Evolutionary conservation across 2,797 vertebrate species (phyloP), one percentile per base, ranked within the genome.

Genomic region (Acanthurus tractus): DNA sequence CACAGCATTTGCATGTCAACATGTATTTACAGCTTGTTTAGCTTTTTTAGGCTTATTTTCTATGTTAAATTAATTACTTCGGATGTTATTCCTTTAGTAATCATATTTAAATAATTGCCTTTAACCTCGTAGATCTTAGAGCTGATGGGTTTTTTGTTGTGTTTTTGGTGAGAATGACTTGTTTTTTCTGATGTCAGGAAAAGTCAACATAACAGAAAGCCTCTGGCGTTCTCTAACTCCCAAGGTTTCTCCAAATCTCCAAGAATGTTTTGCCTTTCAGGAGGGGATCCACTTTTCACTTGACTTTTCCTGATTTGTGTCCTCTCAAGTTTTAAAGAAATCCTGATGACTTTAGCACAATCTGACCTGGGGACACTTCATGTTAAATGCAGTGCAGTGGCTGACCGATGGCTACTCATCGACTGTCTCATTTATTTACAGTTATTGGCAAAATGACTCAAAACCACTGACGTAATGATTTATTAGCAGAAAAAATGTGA

Each of bases 401-500:
- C 76, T 59, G 63, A 77, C 69, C 75, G n/a, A n/a, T n/a, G 65
- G 63, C 61, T 6, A 17, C 56, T 70, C 67, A 45, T 61, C 71
- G 75, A 77, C 54, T 76, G 81, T 76, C 79, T 74, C 57, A 77
- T 87, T 87, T 88, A 81, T 86, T 86, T 81, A 82, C 80, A 84
- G 79, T 81, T 84, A 89, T 92, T 86, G 78, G 59, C 75, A 57
- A 78, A 74, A 85, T 63, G 78, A 82, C 68, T 77, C 34, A 56
- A 78, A 87, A 86, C 84, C 82, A 81, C 84, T 70, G 75, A 81
- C 71, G 42, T 77, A 70, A 80, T 83, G 66, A 88, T 87, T 86
- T 87, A 87, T 86, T 81, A 61, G 29, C 29, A 90, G 79, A 44
- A 49, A 58, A 76, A 76, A 74, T 62, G 40, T 79, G 66, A 53